phyloP scores from a whole-genome alignment of 1,140 invertebrate genomes.

The Dreissena rostriformis region DNA sequence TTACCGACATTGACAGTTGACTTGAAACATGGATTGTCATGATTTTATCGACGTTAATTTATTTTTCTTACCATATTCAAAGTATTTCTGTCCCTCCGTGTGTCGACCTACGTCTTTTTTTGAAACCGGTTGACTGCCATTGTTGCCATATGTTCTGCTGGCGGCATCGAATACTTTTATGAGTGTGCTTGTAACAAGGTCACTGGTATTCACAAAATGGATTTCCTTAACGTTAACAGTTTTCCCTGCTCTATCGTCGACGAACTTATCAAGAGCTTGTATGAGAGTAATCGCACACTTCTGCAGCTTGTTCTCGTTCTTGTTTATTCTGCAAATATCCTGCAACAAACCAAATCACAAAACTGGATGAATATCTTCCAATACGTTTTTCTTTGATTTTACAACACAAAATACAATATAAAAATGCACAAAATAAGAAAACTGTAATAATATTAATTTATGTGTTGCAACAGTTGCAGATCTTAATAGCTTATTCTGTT shows the following conservation, averaged over 20 bases:
- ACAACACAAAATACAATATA: too few species aligned
- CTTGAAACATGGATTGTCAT: neutral
- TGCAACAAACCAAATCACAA: neutral
- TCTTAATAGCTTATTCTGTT: too few species aligned
- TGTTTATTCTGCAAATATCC: slow-evolving; percentile 10
- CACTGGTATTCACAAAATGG: slow-evolving; percentile 16
- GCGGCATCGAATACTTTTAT: slow-evolving; percentile 27
- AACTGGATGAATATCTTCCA: neutral
- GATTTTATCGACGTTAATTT: too few species aligned
- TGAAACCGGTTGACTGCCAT: neutral
- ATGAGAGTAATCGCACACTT: slow-evolving; percentile 2
- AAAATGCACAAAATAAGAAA: too few species aligned
- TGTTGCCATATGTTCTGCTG: neutral
- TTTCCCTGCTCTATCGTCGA: neutral
- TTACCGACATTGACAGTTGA: too few species aligned
- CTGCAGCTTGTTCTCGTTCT: slow-evolving; percentile 7
- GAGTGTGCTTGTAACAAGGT: neutral
- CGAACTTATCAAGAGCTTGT: slow-evolving; percentile 3
- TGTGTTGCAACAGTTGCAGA: too few species aligned
- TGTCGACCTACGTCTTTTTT: too few species aligned
- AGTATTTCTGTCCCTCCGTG: too few species aligned
- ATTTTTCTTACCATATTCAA: too few species aligned
- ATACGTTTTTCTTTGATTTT: too few species aligned
- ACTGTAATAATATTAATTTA: too few species aligned
- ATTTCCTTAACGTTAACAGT: slow-evolving; percentile 8